phyloP scores from a whole-genome alignment of 2,113 vertebrate species.

The Cinclus cinclus region DNA sequence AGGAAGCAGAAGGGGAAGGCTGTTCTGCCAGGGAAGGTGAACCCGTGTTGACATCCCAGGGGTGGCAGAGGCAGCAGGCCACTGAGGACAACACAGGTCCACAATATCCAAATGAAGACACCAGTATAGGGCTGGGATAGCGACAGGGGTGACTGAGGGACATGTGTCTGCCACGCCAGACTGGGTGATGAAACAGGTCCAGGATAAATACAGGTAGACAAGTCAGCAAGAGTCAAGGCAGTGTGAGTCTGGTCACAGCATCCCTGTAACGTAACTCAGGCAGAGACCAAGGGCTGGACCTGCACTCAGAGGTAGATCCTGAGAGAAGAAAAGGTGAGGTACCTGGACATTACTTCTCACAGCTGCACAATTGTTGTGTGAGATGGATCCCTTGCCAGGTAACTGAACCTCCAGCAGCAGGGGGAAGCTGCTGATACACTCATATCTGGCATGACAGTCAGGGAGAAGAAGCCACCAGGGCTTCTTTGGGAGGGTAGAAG shows the following conservation, averaged over 20 bases:
- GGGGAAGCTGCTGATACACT: background rate
- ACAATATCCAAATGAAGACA: background rate
- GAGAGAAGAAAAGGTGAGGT: background rate
- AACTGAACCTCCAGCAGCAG: fast-evolving
- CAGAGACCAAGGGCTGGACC: background rate
- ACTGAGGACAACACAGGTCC: background rate
- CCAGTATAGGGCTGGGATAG: fast-evolving
- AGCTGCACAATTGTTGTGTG: fast-evolving
- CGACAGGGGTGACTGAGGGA: fast-evolving
- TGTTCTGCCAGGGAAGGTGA: background rate
- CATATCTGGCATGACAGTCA: background rate
- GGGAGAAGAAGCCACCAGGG: background rate
- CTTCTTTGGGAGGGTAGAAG: background rate
- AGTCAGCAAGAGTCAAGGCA: background rate
- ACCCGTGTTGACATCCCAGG: background rate
- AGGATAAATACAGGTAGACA: background rate
- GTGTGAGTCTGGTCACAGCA: fast-evolving
- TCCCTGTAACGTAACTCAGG: fast-evolving
- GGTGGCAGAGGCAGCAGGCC: fast-evolving
- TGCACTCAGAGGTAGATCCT: background rate
- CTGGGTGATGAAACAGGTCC: fast-evolving
- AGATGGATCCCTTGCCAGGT: fast-evolving
- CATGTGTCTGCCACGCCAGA: background rate
- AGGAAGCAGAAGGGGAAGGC: background rate
- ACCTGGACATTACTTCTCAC: background rate